Evolutionary conservation across 2,797 vertebrate species (phyloP).

Genomic region (Pampus argenteus): DNA sequence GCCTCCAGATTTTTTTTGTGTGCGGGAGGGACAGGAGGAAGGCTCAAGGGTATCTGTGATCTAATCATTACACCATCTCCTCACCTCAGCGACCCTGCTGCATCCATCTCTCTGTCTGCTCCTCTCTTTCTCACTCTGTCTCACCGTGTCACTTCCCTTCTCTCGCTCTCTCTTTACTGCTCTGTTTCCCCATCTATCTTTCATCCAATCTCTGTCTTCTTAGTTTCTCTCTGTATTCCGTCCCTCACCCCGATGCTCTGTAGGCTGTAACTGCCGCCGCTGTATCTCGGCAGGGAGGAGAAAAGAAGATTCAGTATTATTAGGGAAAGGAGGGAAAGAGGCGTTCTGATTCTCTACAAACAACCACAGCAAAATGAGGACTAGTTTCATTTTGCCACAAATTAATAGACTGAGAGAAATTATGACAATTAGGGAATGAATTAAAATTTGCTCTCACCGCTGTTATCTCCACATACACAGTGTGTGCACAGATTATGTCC

Average conservation of each 20-base stretch:
- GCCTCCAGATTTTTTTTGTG: conserved; percentile 48
- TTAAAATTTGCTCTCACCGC: conserved; percentile 3
- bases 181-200: conserved; percentile 66
- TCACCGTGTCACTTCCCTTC: conserved; percentile 59
- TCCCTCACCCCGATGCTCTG: conserved; percentile 47
- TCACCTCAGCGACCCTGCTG: conserved; percentile 74
- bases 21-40: conserved; percentile 52
- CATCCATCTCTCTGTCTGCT: conserved; percentile 79
- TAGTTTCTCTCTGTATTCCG: conserved; percentile 56
- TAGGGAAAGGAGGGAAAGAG: conserved; percentile 4
- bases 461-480: too few relatives aligned
- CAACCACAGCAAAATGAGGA: conserved; percentile 35
- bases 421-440: conserved; percentile 30
- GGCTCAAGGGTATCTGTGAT: conserved; percentile 82
- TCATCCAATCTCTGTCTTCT: conserved; percentile 65
- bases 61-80: conserved; percentile 84
- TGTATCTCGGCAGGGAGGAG: conserved; percentile 36
- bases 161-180: conserved; percentile 35
- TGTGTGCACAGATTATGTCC: conserved; percentile 29
- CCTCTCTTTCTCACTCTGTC: conserved; percentile 53
- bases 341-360: conserved; percentile 17
- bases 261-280: conserved; percentile 38
- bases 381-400: conserved; percentile 28
- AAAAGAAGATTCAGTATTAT: conserved; percentile 29
- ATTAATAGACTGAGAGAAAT: conserved; percentile 30